Conservation (phyloP, 2,888 invertebrate species). For the Monoplex corrugatus region DNA sequence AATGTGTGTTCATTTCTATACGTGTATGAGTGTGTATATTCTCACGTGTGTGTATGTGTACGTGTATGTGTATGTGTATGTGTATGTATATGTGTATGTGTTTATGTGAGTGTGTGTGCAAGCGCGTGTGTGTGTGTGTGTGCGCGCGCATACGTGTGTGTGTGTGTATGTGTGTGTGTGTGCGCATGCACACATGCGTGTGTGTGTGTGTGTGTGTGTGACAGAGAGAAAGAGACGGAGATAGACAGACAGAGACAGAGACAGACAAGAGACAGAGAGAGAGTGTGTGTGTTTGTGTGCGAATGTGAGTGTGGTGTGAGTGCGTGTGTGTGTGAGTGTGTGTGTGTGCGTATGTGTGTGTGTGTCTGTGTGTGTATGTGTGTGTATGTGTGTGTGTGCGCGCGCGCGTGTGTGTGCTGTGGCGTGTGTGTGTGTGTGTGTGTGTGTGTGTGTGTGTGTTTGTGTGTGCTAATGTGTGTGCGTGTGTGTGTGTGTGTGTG, state of each 20-base stretch:
- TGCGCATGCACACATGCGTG: neutral
- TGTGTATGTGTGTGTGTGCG: too few relatives aligned
- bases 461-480: neutral
- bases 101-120: neutral
- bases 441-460: too few relatives aligned
- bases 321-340: neutral
- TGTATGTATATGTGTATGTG: neutral
- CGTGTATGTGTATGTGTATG: neutral
- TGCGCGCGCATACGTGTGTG: neutral
- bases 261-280: neutral
- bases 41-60: neutral
- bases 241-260: neutral
- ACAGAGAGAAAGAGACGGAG: neutral
- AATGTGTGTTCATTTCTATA: neutral
- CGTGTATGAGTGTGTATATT: neutral
- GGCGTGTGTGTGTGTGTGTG: too few relatives aligned
- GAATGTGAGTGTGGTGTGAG: neutral
- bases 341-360: too few relatives aligned
- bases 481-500: slow-evolving; percentile 8
- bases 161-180: neutral
- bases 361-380: too few relatives aligned
- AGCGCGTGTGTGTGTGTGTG: neutral
- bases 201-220: neutral
- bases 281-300: neutral
- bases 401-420: neutral